Evolutionary conservation across 2,797 vertebrate species (phyloP), one percentile per base, ranked within the genome.

Genomic region (Manis pentadactyla): DNA sequence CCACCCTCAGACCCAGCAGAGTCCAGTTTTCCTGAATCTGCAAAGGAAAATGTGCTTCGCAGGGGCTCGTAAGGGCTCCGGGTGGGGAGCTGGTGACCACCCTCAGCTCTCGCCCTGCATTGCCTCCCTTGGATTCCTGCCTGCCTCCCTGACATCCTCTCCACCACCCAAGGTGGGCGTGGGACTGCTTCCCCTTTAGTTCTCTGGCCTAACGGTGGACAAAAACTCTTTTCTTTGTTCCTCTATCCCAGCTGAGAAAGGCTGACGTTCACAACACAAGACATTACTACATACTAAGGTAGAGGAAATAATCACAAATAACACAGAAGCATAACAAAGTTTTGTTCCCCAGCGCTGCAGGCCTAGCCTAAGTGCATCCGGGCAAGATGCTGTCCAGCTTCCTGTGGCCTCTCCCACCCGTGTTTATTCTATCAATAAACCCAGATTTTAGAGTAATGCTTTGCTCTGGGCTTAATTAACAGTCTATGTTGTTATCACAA

Each of bases 341-440:
- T 85, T 23, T 83, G 87, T 84, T 31, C 74, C 53, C 90, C 73
- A 11, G 37, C 8, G 0, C 63, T 53, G n/a, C 2, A 15, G 90
- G 84, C 42, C 82, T 18, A 0, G 42, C 39, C 63, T 63, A 2
- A 39, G 74, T 19, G 34, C 12, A 7, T 39, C 85, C 84, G 39
- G n/a, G 46, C 77, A 12, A 29, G 74, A 71, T 27, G 25, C 53
- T 27, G 31, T 68, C 71, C 34, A 11, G 63, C 85, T 95, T 95
- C 82, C 68, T 88, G 93, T 42, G 37, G 86, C 78, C 42, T 42
- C 39, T 94, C 61, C 73, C 57, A 6, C 46, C 66, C 49, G 5
- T 66, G 84, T 87, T 95, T 93, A 55, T 83, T 94, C 57, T 71
- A 84, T 96, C 96, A 92, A 0, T 66, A 93, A 94, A 85, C 82